Base-by-base conservation (phyloP, 2,113 vertebrate species). In the Colinus virginianus region DNA sequence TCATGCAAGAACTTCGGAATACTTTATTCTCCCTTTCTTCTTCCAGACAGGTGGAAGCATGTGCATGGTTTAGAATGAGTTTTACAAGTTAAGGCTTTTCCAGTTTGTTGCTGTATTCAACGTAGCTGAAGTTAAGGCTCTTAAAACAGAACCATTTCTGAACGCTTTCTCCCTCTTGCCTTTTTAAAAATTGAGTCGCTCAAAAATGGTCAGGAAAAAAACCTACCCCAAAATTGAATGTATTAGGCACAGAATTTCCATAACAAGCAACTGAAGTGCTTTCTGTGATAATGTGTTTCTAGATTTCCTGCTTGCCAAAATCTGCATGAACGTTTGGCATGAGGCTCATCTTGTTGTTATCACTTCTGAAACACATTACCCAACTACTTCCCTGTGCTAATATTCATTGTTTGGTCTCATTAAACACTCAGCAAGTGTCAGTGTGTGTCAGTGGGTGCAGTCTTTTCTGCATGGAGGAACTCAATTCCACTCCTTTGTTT, bases 221-320 rank as follows among this genome's bases (percentile, higher is more conserved):
- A 74, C 12, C n/a, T 61, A 28, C 70, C 21, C 32, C n/a, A 11
- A 45, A 72, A 38, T 13, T 7, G 3, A 84, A 74, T 56, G 18
- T 74, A 75, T 96, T 96, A 92, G 51, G 51, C 68, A 80, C 38
- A 80, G 32, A 61, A 94, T 96, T 93, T 94, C 87, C 90, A 92
- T 94, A 96, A 97, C 64, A 81, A 96, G 42, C 16, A 69, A 51
- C 26, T 28, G 38, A 83, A 94, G 70, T 69, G 46, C 48, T 87
- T 72, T 25, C 49, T 21, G 0, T 23, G 68, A 93, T 95, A 93
- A 93, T 14, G 49, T 56, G n/a, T 93, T 96, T 93, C 92, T 91
- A 71, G 83, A 87, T 88, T 90, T 93, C 72, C 58, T n/a, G 16
- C 28, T 55, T 30, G 16, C 30, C 15, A 55, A 55, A 55, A 30